Percentiles rank a stretch among this genome's conserved stretches.
Conservation (phyloP, 2,113 vertebrate species). For the Halichoeres trimaculatus region DNA sequence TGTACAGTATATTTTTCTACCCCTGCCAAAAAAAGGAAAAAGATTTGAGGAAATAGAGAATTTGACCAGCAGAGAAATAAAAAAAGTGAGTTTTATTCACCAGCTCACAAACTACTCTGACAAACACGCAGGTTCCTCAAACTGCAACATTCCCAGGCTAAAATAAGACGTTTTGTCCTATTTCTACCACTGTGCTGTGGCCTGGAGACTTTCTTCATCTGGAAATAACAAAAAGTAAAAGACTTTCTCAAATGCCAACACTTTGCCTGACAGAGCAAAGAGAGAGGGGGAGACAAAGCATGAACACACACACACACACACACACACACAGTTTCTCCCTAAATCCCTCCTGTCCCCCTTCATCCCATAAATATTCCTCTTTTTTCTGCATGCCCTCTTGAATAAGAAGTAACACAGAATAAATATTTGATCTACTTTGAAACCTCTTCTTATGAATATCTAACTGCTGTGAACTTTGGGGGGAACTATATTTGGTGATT, state of each 20-base stretch:
- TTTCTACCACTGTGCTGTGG: slow-evolving; percentile 12
- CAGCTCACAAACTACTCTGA: no score
- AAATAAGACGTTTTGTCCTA: neutral
- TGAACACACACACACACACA: slow-evolving; percentile 11
- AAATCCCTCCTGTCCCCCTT: slow-evolving; percentile 1
- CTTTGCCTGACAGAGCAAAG: slow-evolving; percentile 13
- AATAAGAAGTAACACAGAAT: slow-evolving; percentile 43
- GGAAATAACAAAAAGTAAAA: slow-evolving; percentile 15
- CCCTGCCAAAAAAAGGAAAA: no score
- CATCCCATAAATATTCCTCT: slow-evolving; percentile 18
- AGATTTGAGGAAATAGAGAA: no score
- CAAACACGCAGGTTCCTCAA: neutral
- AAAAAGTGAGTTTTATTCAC: no score
- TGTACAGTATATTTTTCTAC: no score
- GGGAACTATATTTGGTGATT: slow-evolving; percentile 55
- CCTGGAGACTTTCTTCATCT: slow-evolving; percentile 28
- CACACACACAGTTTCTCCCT: slow-evolving; percentile 1
- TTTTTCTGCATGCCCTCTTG: slow-evolving; percentile 8
- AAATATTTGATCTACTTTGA: slow-evolving; percentile 62
- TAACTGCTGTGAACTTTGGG: slow-evolving; percentile 53
- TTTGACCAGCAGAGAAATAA: neutral
- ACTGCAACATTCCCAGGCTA: neutral
- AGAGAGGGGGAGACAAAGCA: neutral
- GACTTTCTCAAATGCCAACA: slow-evolving; percentile 36
- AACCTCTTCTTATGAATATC: slow-evolving; percentile 52